Evolutionary conservation across 1,140 invertebrate genomes (phyloP).

Genomic region (Lucilia cuprina): DNA sequence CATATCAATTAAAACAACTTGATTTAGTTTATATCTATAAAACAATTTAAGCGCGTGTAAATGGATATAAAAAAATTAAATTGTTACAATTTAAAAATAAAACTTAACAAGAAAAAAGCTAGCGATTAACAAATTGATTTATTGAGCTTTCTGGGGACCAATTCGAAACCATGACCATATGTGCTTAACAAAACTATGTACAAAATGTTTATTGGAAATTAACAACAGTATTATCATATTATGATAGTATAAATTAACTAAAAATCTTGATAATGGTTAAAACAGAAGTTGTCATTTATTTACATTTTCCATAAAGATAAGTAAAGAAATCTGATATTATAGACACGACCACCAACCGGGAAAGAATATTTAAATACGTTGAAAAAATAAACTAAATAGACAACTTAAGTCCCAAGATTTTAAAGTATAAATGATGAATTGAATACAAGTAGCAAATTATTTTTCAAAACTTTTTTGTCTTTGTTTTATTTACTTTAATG

Average conservation of each 20-base stretch:
- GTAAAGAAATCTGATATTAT: background rate
- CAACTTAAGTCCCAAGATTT: background rate
- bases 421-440: too few species aligned
- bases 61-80: background rate
- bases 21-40: background rate
- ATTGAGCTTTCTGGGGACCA: background rate
- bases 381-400: background rate
- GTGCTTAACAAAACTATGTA: background rate
- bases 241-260: background rate
- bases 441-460: constrained; percentile 6
- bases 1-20: background rate
- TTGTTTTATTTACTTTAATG: background rate
- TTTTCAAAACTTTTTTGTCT: background rate
- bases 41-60: background rate
- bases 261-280: background rate
- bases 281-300: background rate
- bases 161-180: background rate
- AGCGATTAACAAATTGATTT: background rate
- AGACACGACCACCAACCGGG: background rate
- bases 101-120: background rate
- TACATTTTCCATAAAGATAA: background rate
- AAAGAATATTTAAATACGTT: background rate
- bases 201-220: background rate
- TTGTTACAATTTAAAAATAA: background rate
- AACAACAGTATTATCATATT: background rate